Evolutionary conservation across 2,888 invertebrate species (phyloP), one percentile per base, ranked within the genome.

Genomic region (Seladonia tumulorum): DNA sequence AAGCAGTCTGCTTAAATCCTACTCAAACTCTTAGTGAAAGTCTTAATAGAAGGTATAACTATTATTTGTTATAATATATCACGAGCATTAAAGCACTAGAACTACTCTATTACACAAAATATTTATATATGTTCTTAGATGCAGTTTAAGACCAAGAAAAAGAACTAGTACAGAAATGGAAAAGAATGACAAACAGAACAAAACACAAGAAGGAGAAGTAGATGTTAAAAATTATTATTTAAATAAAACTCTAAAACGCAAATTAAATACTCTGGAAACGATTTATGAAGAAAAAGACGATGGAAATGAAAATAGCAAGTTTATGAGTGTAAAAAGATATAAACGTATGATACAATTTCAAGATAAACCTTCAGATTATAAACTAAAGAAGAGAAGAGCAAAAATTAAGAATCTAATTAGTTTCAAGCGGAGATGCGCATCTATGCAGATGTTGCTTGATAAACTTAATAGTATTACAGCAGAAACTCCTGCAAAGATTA

Each of bases 261-360:
- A 95, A 63, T 95, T 96, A 76, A 96, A 96, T 90, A 96, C 95
- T 82, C 94, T 97, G 90, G 97, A 97, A 94, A 97, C 97, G 3
- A 97, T 97, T 92, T 96, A 96, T 92, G 97, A 97, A 94, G 97
- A 97, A 89, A 96, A 96, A 90, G 94, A 95, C 85, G 95, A 94
- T 72, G 95, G 91, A 84, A 94, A 93, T 87, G 95, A 95, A 75
- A 93, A 95, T 49, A 94, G 95, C 74, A 93, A 94, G n/a, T 93
- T 95, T 8, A 96, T 96, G 90, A 96, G 96, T 70, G 95, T 95
- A 1, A 95, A 96, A 79, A 96, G 96, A 93, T 95, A 96, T 2
- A 96, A 96, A 93, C 95, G 96, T 94, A 95, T 96, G 91, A 95
- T 96, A 83, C 96, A 96, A 93, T 96, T 96, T 93, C 95, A 95